Evolutionary conservation across 2,888 invertebrate species (phyloP), one percentile per base, ranked within the genome.

Genomic region (Tinea pellionella): DNA sequence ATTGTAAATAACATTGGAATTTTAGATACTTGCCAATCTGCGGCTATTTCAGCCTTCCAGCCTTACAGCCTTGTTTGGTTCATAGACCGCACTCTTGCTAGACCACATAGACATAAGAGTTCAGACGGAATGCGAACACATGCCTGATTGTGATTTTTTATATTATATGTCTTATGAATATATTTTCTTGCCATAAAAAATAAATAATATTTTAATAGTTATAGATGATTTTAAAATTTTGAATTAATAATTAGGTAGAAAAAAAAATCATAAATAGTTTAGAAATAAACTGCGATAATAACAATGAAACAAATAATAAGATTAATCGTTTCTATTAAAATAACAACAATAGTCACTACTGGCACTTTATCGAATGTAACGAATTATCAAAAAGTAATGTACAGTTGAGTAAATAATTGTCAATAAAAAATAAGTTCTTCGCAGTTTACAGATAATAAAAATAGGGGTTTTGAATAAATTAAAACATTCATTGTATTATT

Each of bases 391-490:
- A 15, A 61, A 32, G 51, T 16, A 32, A 61, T 51, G 30, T n/a
- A 47, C 43, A 47, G 37, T 58, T 53, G 55, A 64, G 60, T 61
- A 66, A 60, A 62, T 65, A 69, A 65, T 65, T 53, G 63, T 63
- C 75, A 73, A 75, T 72, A 78, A 78, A 76, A 74, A 77, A 79
- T 75, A 71, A 73, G 67, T 68, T 70, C 71, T 68, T 70, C 69
- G 70, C 70, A 76, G 72, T 86, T 86, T 73, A 65, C 84, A 85
- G 85, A 75, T 81, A 78, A 85, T 87, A 86, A 86, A 86, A 78
- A 75, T 71, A 77, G 78, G 78, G 9, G 37, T n/a, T 76, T 78
- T 81, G 87, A 83, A 86, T 85, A 82, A 80, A 85, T 86, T 86
- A 84, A n/a, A 56, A 75, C 68, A 64, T 65, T 63, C 67, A 66